A percentile compares a stretch with the other conserved stretches of the same genome.
These are phyloP conservation scores for Tauraco hartlaubi DNA, from an alignment of 2,797 vertebrate genomes.

Conservation along the genomic window DNA sequence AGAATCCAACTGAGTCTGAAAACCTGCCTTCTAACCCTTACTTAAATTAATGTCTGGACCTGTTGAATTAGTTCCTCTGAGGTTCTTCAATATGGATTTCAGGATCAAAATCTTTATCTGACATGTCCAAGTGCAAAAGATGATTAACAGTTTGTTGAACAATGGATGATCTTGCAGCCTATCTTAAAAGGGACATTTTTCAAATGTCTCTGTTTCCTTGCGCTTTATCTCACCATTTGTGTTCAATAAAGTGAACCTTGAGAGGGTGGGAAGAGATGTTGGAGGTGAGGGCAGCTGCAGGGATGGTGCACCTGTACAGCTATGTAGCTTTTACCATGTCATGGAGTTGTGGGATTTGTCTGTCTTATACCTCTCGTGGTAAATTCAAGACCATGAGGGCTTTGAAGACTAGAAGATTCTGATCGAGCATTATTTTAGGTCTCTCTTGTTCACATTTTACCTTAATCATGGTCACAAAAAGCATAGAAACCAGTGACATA, in stretches of 20 bases:
- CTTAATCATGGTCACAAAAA: background rate
- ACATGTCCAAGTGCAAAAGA: background rate
- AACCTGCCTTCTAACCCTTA: background rate
- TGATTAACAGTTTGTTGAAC: background rate
- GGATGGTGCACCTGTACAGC: background rate
- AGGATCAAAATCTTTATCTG: background rate
- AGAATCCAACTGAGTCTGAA: background rate
- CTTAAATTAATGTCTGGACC: background rate
- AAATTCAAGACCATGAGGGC: background rate
- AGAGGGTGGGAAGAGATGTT: background rate
- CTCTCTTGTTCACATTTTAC: background rate
- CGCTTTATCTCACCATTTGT: background rate
- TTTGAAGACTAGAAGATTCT: background rate
- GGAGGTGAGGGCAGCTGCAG: background rate
- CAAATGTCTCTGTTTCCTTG: background rate
- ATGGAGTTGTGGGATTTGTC: background rate
- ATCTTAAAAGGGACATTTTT: background rate
- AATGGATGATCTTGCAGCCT: background rate
- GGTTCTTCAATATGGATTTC: background rate
- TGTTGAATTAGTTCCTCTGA: background rate
- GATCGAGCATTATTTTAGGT: background rate
- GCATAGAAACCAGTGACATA: background rate
- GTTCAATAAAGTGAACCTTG: background rate
- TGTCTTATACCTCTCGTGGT: background rate
- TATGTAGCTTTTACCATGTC: fast-evolving